A percentile compares a stretch with the other conserved stretches of the same genome.
Evolutionary conservation across 2,113 vertebrate genomes (phyloP).

Genomic region (Calyptommatus sinebrachiatus): DNA sequence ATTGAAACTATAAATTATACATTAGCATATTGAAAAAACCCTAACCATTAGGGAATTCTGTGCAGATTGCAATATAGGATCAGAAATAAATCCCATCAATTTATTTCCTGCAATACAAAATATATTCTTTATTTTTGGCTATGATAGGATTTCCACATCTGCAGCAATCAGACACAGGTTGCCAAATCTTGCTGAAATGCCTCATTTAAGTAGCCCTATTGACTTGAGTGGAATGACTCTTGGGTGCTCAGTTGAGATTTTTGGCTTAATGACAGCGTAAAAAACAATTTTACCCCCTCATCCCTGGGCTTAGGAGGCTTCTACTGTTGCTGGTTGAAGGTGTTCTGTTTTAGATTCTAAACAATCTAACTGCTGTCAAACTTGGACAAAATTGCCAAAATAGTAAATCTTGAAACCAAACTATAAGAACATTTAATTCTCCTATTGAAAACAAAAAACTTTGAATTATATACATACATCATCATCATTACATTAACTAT

Average conservation of each 20-base stretch:
- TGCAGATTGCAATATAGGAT: neutral
- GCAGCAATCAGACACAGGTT: constrained; percentile 18
- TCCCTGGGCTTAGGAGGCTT: constrained; percentile 46
- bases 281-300: constrained; percentile 40
- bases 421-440: constrained; percentile 29
- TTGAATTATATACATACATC: too few species aligned
- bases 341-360: constrained; percentile 55
- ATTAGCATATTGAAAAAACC: constrained; percentile 3
- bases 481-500: too few species aligned
- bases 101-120: constrained; percentile 19
- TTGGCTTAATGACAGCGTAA: constrained; percentile 22
- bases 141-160: constrained; percentile 59
- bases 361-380: constrained; percentile 33
- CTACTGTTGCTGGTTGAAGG: constrained; percentile 48
- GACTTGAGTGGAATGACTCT: constrained; percentile 51
- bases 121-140: constrained; percentile 17
- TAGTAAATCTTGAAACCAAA: constrained; percentile 38
- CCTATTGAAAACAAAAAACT: too few species aligned
- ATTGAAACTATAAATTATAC: constrained; percentile 40
- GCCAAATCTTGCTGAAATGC: constrained; percentile 52
- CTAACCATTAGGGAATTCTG: neutral
- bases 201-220: constrained; percentile 20
- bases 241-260: constrained; percentile 24
- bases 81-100: constrained; percentile 35
- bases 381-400: constrained; percentile 46